Percentiles rank a stretch among this genome's conserved stretches.
These are phyloP conservation scores for Montifringilla adamsi DNA, from an alignment of 2,113 vertebrate species.

Conservation along the genomic window DNA sequence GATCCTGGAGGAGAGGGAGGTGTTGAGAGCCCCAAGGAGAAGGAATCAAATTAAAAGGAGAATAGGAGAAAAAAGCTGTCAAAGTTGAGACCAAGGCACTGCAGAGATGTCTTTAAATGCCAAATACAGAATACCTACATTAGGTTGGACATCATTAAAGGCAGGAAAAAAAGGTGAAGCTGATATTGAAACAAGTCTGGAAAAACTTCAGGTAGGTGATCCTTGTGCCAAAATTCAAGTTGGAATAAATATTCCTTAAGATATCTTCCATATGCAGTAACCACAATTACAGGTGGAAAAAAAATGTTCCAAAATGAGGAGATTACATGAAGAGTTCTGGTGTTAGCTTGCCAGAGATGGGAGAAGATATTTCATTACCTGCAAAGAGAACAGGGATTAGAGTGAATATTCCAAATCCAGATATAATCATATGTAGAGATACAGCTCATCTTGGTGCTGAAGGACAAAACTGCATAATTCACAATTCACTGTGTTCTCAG, in stretches of 20 bases:
- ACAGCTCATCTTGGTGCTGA: not conserved
- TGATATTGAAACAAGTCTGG: not conserved
- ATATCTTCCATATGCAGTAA: not conserved
- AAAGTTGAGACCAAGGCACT: not conserved
- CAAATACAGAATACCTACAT: not conserved
- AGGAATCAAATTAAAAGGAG: not conserved
- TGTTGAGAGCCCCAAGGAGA: not conserved
- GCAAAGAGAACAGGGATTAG: not conserved
- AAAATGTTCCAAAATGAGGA: not conserved
- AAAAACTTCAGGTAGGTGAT: not conserved
- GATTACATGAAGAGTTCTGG: not conserved
- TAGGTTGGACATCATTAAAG: not conserved
- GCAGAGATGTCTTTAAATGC: not conserved
- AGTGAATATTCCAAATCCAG: not conserved
- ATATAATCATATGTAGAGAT: not conserved
- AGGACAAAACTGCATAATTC: not conserved
- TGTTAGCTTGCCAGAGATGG: not conserved
- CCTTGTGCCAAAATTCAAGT: not conserved
- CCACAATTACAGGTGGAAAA: not conserved
- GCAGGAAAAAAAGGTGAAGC: accelerated
- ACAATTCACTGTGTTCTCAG: not conserved
- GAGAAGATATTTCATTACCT: not conserved
- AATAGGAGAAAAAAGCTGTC: not conserved
- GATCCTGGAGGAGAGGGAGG: not conserved
- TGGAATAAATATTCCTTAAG: not conserved